Base-by-base conservation (phyloP, 2,888 invertebrate genomes). In the Metacarcinus magister region DNA sequence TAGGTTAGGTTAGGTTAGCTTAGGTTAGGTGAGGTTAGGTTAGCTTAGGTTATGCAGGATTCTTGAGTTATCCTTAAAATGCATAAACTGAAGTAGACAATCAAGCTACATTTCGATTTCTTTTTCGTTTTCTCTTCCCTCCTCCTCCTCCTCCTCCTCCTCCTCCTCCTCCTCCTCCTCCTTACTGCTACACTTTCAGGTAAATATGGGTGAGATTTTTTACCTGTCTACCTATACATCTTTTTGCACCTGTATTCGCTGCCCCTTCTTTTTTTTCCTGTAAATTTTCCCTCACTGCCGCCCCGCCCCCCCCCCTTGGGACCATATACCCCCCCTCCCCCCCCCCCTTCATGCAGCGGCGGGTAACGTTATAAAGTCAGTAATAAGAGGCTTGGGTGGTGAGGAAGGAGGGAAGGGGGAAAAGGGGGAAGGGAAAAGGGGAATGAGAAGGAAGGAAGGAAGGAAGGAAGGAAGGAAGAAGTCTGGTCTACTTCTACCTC, bases 281-380 rank as follows among this genome's bases (percentile, higher is more conserved):
- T 87, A 39, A 39, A 39, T 87, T 87, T 87, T 16, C 87, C 87
- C 87, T 87, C 87, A 60, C 92, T 54, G 16, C 60, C 32, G 54
- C 60, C 5, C 60, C 32, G 54, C 60, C 5, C 54, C 23, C 32
- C 32, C 2, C 39, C 87, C 39, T 2, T 32, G 75, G 28, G 28
- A 32, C 87, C 87, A 39, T 39, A 16, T 87, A 39, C 39, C 10
- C 87, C 39, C 32, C 75, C 28, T 46, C 75, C 75, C 75, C 19
- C 39, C 32, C 39, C 39, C 87, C 87, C 13, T 87, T 13, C 87
- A 87, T 32, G 87, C 87, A 87, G 39, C 32, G 87, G 39, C 39
- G 39, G 39, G 39, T 39, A 87, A 87, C 39, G 87, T 87, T 87
- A 87, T 87, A 87, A 39, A 39, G 87, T 32, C 87, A 7, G 87